Evolutionary conservation across 1,140 invertebrate species (phyloP), one percentile per base, ranked within the genome.

Genomic region (Euura lappo): DNA sequence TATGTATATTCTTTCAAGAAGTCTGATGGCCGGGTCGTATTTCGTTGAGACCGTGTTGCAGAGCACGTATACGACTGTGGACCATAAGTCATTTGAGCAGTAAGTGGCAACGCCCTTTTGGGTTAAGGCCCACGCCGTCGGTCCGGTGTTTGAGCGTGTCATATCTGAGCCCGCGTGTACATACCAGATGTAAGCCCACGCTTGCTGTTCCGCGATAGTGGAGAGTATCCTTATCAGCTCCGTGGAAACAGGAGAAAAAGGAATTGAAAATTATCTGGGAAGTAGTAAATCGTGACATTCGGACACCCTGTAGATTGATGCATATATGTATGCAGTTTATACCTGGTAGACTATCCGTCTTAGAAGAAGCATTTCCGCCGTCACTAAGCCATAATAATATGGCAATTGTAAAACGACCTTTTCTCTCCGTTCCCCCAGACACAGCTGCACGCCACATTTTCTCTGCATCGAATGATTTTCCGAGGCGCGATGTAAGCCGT

Each of bases 371-470:
- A 2, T 3, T 60, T 60, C 51, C 8, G 10, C 51, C 13, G 3
- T 60, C 8, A 8, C 51, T 60, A 60, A 60, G 51, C 51, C 13
- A 28, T 28, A 28, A 28, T 28, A 28, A 28, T 28, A 28, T 28
- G 13, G 51, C 8, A 60, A 60, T 60, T 60, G 51, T 60, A 60
- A 60, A 60, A 60, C 51, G 51, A 60, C 51, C 51, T 60, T 60
- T 60, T 60, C 4, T n/a, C 3, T 60, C 51, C 51, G 51, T 60
- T 2, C 3, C 10, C 51, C 51, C 8, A 60, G 10, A n/a, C 51
- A 60, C 51, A 60, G 51, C 51, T 60, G 51, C 51, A 11, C 8
- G 51, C 51, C 51, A 60, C 51, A 60, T 60, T 60, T 60, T 60
- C 51, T 60, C 51, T 60, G 28, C 28, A 28, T 28, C 28, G 28